Conservation (phyloP, 2,113 vertebrate genomes). For the Argyrosomus japonicus region DNA sequence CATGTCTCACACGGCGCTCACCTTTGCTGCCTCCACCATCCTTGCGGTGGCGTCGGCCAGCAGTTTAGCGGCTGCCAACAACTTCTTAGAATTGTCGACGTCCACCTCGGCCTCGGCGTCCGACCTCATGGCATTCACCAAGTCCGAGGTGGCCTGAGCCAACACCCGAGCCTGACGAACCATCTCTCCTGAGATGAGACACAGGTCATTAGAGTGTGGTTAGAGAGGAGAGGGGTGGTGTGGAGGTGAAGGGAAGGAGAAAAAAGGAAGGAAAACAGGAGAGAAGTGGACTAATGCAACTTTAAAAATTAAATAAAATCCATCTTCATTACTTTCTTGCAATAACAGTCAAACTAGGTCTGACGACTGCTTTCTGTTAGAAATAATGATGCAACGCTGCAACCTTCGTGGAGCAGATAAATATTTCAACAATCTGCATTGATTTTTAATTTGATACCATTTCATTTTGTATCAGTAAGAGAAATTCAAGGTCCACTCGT, state of each 20-base stretch:
- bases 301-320: background rate
- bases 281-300: background rate
- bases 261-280: background rate
- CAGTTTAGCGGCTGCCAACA: slow-evolving; percentile 95
- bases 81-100: slow-evolving; percentile 98
- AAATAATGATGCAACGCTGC: background rate
- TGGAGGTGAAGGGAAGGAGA: too few relatives aligned
- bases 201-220: background rate
- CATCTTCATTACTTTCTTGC: background rate
- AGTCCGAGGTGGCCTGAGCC: slow-evolving; percentile 96
- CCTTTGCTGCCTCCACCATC: slow-evolving; percentile 99
- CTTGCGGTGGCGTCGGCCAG: slow-evolving; percentile 96
- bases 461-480: background rate
- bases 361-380: background rate
- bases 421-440: slow-evolving; percentile 15
- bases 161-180: slow-evolving; percentile 95
- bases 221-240: background rate
- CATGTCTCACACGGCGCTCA: slow-evolving; percentile 54
- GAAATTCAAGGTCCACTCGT: background rate
- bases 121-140: slow-evolving; percentile 97
- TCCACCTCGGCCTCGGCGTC: slow-evolving; percentile 97
- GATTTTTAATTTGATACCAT: slow-evolving; percentile 3
- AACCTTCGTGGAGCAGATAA: background rate
- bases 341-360: background rate
- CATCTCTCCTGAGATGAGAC: slow-evolving; percentile 91